phyloP scores from a whole-genome alignment of 2,113 vertebrate genomes.

The Enhydra lutris region DNA sequence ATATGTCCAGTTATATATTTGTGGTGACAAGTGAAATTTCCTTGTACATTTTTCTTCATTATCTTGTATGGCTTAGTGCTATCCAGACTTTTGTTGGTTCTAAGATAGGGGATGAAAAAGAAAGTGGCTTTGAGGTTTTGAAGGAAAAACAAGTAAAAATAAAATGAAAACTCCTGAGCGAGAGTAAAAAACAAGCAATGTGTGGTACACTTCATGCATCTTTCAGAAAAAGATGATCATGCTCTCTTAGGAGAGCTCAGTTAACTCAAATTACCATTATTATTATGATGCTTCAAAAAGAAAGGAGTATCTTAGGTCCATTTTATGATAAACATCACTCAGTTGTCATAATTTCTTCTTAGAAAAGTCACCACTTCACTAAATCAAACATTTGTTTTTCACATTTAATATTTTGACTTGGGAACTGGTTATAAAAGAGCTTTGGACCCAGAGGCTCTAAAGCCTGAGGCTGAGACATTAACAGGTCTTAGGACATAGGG shows the following conservation, averaged over 20 bases:
- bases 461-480: not conserved
- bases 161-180: not conserved
- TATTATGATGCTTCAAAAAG: not conserved
- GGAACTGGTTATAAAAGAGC: not conserved
- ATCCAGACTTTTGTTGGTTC: not conserved
- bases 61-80: not conserved
- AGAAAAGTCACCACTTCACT: not conserved
- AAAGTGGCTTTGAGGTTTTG: not conserved
- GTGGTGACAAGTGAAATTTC: not conserved
- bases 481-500: not conserved
- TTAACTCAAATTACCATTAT: not conserved
- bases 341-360: not conserved
- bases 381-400: not conserved
- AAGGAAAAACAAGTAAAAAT: not conserved
- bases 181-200: not conserved
- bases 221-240: not conserved
- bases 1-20: not conserved
- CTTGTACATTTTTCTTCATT: not conserved
- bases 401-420: not conserved
- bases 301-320: not conserved
- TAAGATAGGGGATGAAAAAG: not conserved
- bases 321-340: not conserved
- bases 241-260: not conserved
- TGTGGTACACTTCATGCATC: too few species aligned
- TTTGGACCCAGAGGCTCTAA: not conserved